Base-by-base conservation (phyloP, 2,113 vertebrate genomes). In the Prietella phreatophila region DNA sequence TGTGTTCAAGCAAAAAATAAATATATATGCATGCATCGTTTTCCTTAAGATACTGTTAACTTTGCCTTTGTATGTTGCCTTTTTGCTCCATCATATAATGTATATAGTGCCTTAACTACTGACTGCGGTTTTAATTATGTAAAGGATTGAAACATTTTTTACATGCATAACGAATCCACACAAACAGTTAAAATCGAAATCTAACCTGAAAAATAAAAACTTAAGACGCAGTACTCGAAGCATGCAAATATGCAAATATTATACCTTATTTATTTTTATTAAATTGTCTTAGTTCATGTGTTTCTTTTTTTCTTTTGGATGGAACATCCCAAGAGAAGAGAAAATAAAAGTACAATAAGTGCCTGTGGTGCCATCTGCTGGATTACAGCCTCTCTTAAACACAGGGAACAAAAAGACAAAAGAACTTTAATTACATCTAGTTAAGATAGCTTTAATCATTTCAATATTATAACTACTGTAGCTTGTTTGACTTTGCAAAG, bases 301-400 rank as follows among this genome's bases (percentile, higher is more conserved):
- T 22, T 27, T 39, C 4, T 84, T n/a, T 33, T 8, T 55, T 7
- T 3, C 19, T 30, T 11, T 42, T 42, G 39, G 39, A 42, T 42
- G 39, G 39, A 42, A 42, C 39, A 42, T 42, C 42, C 5, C 9
- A 67, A 79, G 56, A 13, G 20, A 30, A 61, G 36, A 58, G 58
- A 73, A 73, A 17, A 19, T 7, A 0, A 17, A 56, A 76, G 1
- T 22, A 22, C 4, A 19, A 17, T 56, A 19, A 17, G 56, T 33
- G 4, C 55, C 25, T 69, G 60, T 87, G 65, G 63, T 71, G 78
- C 86, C 86, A 87, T 58, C 86, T 87, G 53, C 42, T 87, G 78
- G 86, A 82, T 86, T 36, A 81, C 42, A 81, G 60, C 1, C 30
- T n/a, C 14, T n/a, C 22, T 67, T 19, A 82, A 87, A 80, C 56